Evolutionary conservation across 2,797 vertebrate genomes (phyloP).

Genomic region (Hoplostethus atlanticus): DNA sequence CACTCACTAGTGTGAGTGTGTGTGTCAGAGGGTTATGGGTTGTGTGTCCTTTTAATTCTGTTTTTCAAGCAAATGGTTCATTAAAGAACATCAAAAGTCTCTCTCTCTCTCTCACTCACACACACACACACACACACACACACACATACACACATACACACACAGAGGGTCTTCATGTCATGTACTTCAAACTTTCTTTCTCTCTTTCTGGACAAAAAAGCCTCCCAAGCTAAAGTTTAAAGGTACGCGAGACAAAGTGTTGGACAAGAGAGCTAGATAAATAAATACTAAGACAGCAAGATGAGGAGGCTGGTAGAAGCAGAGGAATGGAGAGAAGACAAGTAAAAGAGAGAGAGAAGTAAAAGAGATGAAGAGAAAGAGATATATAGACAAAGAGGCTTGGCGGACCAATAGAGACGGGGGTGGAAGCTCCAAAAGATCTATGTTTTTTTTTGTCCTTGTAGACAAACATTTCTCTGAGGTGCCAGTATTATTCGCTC

Average conservation of each 20-base stretch:
- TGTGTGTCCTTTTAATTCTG: background rate
- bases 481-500: no score
- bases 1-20: background rate
- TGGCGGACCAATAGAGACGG: slow-evolving; percentile 5
- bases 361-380: background rate
- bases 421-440: slow-evolving; percentile 20
- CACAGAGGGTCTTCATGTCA: no score
- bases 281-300: background rate
- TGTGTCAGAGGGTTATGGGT: background rate
- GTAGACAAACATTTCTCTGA: background rate
- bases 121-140: no score
- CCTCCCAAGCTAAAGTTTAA: no score
- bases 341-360: background rate
- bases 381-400: background rate
- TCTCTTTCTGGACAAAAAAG: background rate
- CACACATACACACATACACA: no score
- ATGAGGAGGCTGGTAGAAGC: background rate
- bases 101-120: no score
- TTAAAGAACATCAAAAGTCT: no score
- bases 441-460: slow-evolving; percentile 16
- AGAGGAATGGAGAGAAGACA: background rate
- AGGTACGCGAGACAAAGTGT: background rate
- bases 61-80: no score
- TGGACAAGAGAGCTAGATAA: no score
- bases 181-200: no score